phyloP scores from a whole-genome alignment of 2,888 invertebrate species.

The Hydriomena furcata region DNA sequence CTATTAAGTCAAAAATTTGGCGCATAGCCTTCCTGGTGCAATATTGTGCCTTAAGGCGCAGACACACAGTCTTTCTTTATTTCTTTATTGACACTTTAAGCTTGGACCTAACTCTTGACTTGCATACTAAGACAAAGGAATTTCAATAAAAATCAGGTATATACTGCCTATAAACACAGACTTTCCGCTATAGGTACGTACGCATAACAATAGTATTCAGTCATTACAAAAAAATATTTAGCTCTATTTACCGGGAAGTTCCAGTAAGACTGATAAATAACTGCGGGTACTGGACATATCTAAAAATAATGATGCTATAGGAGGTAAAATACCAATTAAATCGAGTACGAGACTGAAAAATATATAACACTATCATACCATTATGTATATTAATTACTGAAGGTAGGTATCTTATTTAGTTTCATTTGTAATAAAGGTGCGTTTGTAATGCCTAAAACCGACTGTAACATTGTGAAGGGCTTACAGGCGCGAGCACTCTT shows the following conservation, averaged over 20 bases:
- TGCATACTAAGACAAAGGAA: slow-evolving; percentile 4
- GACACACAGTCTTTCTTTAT: no score
- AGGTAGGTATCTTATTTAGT: slow-evolving; percentile 7
- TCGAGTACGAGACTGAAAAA: slow-evolving; percentile 12
- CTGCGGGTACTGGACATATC: slow-evolving; percentile 10
- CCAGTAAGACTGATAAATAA: not conserved
- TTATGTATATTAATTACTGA: slow-evolving; percentile 4
- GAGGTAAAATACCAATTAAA: slow-evolving; percentile 16
- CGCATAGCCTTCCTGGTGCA: not conserved
- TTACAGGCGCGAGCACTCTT: not conserved
- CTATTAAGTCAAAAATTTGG: not conserved
- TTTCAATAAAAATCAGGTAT: slow-evolving; percentile 3
- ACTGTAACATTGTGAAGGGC: no score
- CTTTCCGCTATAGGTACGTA: slow-evolving; percentile 3
- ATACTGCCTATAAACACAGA: not conserved
- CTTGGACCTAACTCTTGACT: not conserved
- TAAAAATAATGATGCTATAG: slow-evolving; percentile 20
- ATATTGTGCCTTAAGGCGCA: not conserved
- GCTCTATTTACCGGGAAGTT: slow-evolving; percentile 19
- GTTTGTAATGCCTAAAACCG: no score
- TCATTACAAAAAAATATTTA: not conserved
- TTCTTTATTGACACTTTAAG: no score
- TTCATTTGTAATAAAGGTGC: no score
- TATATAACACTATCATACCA: not conserved
- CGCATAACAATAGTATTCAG: not conserved